Evolutionary conservation across 2,797 vertebrate species (phyloP).

Genomic region (Eulemur mongoz): DNA sequence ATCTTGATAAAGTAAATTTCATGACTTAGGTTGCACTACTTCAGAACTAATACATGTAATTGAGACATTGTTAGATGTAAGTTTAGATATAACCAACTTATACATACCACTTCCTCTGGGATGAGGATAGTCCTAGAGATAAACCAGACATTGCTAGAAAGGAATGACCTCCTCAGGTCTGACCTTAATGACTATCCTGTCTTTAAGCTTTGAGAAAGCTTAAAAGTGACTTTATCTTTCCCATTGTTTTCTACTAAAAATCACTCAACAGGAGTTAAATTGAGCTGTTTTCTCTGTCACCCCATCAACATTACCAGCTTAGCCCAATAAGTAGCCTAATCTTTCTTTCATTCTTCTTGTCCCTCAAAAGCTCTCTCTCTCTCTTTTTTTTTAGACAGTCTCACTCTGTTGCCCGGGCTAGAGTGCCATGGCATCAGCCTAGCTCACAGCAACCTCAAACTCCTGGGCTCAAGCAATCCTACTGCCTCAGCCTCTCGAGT

Average conservation of each 20-base stretch:
- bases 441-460: too few relatives aligned
- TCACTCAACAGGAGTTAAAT: not conserved
- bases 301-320: not conserved
- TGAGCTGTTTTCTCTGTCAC: not conserved
- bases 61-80: not conserved
- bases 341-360: not conserved
- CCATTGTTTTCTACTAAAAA: not conserved
- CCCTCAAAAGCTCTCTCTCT: not conserved
- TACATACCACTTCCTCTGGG: not conserved
- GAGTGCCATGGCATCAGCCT: too few relatives aligned
- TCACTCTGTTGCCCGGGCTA: too few relatives aligned
- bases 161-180: not conserved
- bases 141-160: conserved; percentile 10
- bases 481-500: too few relatives aligned
- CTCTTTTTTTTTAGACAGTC: too few relatives aligned
- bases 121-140: not conserved
- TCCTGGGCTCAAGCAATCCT: too few relatives aligned
- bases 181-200: not conserved
- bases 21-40: not conserved
- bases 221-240: not conserved
- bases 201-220: not conserved
- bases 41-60: not conserved
- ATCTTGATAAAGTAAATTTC: not conserved
- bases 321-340: not conserved
- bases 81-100: not conserved